These are phyloP conservation scores for Mormyrus iriodes DNA, from an alignment of 2,113 vertebrate genomes.

Conservation along the genomic window DNA sequence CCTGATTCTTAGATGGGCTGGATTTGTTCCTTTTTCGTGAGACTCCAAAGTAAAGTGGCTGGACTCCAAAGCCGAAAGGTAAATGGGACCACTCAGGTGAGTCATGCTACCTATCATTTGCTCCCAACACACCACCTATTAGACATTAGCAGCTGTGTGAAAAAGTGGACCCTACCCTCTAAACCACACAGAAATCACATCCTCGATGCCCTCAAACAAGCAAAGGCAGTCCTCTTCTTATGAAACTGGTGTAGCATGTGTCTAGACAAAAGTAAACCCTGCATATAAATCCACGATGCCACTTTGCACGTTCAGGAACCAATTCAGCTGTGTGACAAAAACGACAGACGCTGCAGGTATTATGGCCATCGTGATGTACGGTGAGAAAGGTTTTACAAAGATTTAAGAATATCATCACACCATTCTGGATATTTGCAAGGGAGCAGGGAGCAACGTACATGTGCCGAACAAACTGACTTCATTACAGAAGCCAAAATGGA, in stretches of 20 bases:
- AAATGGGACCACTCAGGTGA: neutral
- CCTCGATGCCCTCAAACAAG: neutral
- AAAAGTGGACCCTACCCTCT: neutral
- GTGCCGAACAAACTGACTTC: neutral
- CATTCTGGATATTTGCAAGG: neutral
- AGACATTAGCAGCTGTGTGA: neutral
- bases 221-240: neutral
- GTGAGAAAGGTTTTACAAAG: neutral
- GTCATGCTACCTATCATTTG: neutral
- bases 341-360: neutral
- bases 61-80: neutral
- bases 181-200: neutral
- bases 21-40: neutral
- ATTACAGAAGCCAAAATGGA: neutral
- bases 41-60: too few relatives aligned
- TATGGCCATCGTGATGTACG: neutral
- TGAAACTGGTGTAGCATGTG: neutral
- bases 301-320: neutral
- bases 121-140: neutral
- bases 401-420: neutral
- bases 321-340: neutral
- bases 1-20: neutral
- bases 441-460: neutral
- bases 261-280: neutral
- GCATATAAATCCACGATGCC: neutral